These are phyloP conservation scores for Erythrolamprus reginae DNA, from an alignment of 2,113 vertebrate genomes.

Conservation along the genomic window DNA sequence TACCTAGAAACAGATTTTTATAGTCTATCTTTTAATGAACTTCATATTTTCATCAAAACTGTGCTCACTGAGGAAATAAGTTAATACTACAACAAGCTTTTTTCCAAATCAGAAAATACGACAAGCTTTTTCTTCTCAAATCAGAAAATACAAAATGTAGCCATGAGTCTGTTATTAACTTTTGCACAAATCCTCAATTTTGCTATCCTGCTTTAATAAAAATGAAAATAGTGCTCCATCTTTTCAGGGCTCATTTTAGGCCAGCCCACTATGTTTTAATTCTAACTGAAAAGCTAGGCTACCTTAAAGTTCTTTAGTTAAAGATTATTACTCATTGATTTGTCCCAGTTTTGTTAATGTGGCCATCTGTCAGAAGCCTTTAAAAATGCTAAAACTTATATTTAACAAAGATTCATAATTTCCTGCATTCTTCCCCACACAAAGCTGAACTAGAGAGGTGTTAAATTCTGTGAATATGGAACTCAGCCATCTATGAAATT, in stretches of 20 bases:
- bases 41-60: neutral
- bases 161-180: neutral
- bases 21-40: neutral
- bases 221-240: neutral
- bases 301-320: neutral
- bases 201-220: neutral
- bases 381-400: neutral
- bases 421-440: neutral
- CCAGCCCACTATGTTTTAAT: neutral
- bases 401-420: neutral
- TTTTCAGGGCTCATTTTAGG: neutral
- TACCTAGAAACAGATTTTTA: neutral
- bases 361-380: neutral
- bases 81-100: neutral
- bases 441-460: constrained; percentile 24
- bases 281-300: rapidly evolving
- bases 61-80: neutral
- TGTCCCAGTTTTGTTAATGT: neutral
- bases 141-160: neutral
- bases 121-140: too few relatives aligned
- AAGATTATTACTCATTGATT: neutral
- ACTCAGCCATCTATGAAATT: neutral
- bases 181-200: neutral
- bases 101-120: too few relatives aligned
- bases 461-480: neutral